Percentiles rank a stretch among this genome's conserved stretches.
Conservation (phyloP, 1,140 invertebrate genomes). For the Antheraea pernyi region DNA sequence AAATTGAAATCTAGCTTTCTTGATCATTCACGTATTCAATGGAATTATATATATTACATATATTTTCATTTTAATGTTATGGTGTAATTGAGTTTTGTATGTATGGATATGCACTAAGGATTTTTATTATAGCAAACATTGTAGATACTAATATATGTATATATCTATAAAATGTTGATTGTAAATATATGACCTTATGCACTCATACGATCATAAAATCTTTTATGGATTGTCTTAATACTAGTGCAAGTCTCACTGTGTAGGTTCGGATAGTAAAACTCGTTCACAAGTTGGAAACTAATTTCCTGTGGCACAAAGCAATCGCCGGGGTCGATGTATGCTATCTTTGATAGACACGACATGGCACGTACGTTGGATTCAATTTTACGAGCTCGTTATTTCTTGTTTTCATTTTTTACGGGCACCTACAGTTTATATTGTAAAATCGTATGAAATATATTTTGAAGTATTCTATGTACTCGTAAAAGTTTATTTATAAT, state of each 20-base stretch:
- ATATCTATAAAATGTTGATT: no score
- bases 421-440: not conserved
- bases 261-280: conserved; percentile 21
- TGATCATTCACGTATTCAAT: no score
- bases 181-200: not conserved
- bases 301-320: conserved; percentile 73
- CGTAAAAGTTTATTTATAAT: no score
- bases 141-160: no score
- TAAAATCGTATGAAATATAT: no score
- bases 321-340: conserved; percentile 54
- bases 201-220: not conserved
- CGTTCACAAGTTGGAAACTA: conserved; percentile 65
- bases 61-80: no score
- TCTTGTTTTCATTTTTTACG: conserved; percentile 6
- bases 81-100: no score
- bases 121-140: no score
- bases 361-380: conserved; percentile 45
- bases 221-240: not conserved
- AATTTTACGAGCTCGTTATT: conserved; percentile 28
- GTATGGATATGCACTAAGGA: no score
- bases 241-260: not conserved
- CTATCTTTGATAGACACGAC: conserved; percentile 46
- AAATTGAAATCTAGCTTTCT: no score
- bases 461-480: no score
- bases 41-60: no score